These are phyloP conservation scores for Xerus rutilus DNA, from an alignment of 2,797 vertebrate genomes.

Conservation along the genomic window DNA sequence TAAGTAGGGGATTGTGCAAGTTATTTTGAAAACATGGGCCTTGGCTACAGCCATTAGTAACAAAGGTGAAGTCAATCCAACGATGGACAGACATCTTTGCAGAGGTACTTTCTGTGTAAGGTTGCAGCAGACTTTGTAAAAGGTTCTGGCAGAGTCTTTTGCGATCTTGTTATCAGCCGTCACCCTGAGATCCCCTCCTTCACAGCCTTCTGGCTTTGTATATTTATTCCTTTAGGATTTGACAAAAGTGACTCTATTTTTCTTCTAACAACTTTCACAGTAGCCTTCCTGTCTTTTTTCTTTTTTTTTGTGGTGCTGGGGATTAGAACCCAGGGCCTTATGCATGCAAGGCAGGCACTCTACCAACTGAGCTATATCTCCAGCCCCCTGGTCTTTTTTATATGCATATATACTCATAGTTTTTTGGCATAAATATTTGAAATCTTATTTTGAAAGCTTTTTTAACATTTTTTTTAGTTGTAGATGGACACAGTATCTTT, in stretches of 20 bases:
- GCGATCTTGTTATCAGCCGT: background rate
- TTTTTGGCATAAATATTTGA: background rate
- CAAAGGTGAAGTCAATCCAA: background rate
- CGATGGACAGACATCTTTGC: background rate
- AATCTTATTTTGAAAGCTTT: background rate
- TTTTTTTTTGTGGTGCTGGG: no score
- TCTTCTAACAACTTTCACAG: background rate
- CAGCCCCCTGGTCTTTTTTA: background rate
- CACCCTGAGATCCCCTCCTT: no score
- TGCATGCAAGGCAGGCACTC: no score
- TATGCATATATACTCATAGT: background rate
- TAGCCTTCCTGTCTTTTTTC: background rate
- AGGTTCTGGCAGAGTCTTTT: background rate
- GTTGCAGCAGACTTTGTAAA: background rate
- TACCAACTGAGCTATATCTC: no score
- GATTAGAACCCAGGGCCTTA: no score
- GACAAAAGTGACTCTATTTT: background rate
- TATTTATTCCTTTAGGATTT: background rate
- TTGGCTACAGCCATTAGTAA: background rate
- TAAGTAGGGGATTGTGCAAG: background rate
- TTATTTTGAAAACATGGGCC: background rate
- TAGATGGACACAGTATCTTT: no score
- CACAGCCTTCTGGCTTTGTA: background rate
- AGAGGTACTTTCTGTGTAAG: background rate
- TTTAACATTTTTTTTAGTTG: no score